Evolutionary conservation across 2,113 vertebrate species (phyloP).

Genomic region (Isurus oxyrinchus): DNA sequence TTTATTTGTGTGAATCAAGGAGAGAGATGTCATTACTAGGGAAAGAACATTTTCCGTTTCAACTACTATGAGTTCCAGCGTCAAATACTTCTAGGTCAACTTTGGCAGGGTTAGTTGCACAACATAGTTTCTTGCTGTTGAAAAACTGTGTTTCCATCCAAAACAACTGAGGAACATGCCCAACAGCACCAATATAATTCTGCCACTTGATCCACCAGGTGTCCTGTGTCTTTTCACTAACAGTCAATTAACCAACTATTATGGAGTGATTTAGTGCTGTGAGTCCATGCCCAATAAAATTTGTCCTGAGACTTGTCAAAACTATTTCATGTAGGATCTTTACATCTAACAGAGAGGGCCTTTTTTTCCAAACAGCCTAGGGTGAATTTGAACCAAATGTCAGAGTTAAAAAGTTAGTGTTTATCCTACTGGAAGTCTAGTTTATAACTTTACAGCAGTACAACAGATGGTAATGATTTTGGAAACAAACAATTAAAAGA

Average conservation of each 20-base stretch:
- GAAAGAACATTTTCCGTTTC: neutral
- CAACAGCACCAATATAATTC: neutral
- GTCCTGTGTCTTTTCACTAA: neutral
- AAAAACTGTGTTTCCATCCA: neutral
- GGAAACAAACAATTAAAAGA: neutral
- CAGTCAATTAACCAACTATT: neutral
- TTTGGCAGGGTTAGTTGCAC: neutral
- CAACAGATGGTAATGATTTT: neutral
- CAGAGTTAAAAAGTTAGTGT: neutral
- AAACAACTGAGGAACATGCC: neutral
- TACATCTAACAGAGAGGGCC: neutral
- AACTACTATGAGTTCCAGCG: neutral
- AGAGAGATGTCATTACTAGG: neutral
- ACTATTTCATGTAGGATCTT: neutral
- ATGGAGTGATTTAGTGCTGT: neutral
- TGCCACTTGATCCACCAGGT: neutral
- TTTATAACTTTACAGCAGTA: neutral
- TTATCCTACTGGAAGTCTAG: neutral
- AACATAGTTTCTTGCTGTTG: neutral
- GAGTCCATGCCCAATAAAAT: neutral
- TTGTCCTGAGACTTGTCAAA: neutral
- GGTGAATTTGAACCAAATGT: neutral
- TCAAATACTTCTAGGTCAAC: neutral
- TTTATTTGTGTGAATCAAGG: neutral
- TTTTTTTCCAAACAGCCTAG: neutral